These are phyloP conservation scores for Bubo bubo DNA, from an alignment of 2,113 vertebrate genomes.

Conservation along the genomic window DNA sequence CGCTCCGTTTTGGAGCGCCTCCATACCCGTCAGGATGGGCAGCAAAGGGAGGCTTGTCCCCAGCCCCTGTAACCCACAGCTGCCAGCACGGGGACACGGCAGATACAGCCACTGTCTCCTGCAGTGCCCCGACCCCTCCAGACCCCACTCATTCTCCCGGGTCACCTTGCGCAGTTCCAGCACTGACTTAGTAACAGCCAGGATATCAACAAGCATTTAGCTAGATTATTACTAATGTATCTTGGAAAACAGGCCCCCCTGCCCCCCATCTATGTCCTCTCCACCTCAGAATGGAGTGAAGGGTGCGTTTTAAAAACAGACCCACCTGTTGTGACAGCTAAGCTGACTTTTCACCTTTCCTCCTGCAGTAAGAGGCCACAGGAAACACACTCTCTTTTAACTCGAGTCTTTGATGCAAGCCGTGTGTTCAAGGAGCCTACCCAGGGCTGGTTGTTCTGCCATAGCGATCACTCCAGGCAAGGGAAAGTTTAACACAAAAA, in stretches of 20 bases:
- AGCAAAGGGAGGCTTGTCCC: neutral
- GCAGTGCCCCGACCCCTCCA: accelerated
- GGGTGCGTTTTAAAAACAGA: neutral
- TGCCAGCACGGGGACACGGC: accelerated
- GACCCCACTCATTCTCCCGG: neutral
- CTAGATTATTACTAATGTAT: neutral
- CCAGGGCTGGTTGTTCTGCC: neutral
- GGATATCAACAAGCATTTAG: neutral
- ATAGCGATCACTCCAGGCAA: neutral
- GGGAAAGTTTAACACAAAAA: neutral
- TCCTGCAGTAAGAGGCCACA: neutral
- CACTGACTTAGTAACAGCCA: neutral
- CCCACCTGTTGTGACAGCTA: neutral
- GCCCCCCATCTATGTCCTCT: neutral
- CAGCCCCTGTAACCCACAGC: neutral
- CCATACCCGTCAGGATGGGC: accelerated
- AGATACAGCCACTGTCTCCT: neutral
- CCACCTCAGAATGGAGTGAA: neutral
- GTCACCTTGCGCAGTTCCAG: neutral
- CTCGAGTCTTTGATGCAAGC: neutral
- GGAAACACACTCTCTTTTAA: neutral
- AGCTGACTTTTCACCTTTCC: neutral
- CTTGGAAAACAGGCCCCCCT: neutral
- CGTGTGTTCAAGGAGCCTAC: neutral
- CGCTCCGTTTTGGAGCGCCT: neutral